Percentiles rank a stretch among this genome's conserved stretches.
Conservation (phyloP, 2,113 vertebrate species). For the Hylia prasina region DNA sequence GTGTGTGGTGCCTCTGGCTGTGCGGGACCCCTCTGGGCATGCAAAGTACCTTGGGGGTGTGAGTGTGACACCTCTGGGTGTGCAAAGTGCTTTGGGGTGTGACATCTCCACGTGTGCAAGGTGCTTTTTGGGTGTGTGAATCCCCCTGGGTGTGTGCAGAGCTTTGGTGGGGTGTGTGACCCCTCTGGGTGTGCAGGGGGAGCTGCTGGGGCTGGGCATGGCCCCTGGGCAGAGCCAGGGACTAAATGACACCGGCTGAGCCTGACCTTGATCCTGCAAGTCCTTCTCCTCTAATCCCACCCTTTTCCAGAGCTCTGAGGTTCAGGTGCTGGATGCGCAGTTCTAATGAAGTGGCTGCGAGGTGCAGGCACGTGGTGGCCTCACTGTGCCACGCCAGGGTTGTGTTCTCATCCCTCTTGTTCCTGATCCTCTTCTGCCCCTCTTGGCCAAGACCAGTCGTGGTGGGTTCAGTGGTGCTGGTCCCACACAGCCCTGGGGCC, state of each 20-base stretch:
- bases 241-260: fast-evolving
- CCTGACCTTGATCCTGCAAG: fast-evolving
- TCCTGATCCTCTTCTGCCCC: not conserved
- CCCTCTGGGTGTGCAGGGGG: fast-evolving
- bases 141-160: not conserved
- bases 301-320: not conserved
- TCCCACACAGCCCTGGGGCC: fast-evolving
- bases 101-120: not conserved
- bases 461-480: fast-evolving
- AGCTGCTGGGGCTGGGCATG: not conserved
- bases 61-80: not conserved
- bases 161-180: not conserved
- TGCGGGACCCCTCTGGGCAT: fast-evolving
- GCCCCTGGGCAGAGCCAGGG: not conserved
- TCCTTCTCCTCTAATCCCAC: not conserved
- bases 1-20: fast-evolving
- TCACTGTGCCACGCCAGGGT: fast-evolving
- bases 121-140: not conserved
- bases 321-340: not conserved
- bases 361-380: fast-evolving
- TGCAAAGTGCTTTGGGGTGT: too few relatives aligned
- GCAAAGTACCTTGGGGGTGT: not conserved
- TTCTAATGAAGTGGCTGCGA: fast-evolving
- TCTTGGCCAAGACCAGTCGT: fast-evolving
- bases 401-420: fast-evolving